A percentile compares a stretch with the other conserved stretches of the same genome.
phyloP scores from a whole-genome alignment of 2,797 vertebrate genomes.

The Hemibagrus guttatus region DNA sequence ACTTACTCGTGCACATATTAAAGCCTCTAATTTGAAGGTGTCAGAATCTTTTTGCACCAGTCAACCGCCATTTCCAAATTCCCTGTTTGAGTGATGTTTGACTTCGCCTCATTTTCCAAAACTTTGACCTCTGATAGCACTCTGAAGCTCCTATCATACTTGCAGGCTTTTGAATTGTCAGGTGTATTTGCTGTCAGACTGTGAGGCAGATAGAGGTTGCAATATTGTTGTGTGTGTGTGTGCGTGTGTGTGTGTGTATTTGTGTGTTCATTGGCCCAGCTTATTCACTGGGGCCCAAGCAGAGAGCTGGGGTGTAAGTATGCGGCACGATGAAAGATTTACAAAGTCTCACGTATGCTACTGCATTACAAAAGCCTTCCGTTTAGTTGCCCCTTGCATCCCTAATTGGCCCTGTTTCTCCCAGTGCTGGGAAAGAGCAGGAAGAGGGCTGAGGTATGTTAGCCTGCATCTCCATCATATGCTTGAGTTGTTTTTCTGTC shows the following conservation, averaged over 20 bases:
- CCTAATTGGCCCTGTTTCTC: constrained; percentile 47
- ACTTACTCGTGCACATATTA: not conserved
- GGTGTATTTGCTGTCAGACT: constrained; percentile 40
- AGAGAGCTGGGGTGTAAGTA: constrained; percentile 36
- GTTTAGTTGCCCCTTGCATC: constrained; percentile 47
- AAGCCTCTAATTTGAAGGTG: not conserved
- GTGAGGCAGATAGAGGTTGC: constrained; percentile 18
- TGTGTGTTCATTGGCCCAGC: constrained; percentile 1
- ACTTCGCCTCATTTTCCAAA: not conserved
- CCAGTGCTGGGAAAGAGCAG: constrained; percentile 32
- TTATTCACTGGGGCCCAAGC: constrained; percentile 5
- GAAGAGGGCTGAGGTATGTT: constrained; percentile 37
- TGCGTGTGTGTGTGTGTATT: constrained; percentile 8
- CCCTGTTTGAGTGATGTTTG: constrained; percentile 5
- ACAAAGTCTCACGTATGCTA: constrained; percentile 49
- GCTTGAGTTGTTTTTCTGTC: constrained; percentile 33
- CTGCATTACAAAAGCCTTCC: constrained; percentile 45
- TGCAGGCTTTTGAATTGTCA: constrained; percentile 32
- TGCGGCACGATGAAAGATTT: constrained; percentile 48
- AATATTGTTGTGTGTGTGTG: constrained; percentile 4
- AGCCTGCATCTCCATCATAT: constrained; percentile 30
- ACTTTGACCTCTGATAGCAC: not conserved
- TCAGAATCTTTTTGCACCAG: constrained; percentile 25
- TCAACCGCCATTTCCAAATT: constrained; percentile 15
- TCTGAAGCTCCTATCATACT: constrained; percentile 15